A percentile compares a stretch with the other conserved stretches of the same genome.
phyloP scores from a whole-genome alignment of 1,140 invertebrate species.

The Diorhabda sublineata region DNA sequence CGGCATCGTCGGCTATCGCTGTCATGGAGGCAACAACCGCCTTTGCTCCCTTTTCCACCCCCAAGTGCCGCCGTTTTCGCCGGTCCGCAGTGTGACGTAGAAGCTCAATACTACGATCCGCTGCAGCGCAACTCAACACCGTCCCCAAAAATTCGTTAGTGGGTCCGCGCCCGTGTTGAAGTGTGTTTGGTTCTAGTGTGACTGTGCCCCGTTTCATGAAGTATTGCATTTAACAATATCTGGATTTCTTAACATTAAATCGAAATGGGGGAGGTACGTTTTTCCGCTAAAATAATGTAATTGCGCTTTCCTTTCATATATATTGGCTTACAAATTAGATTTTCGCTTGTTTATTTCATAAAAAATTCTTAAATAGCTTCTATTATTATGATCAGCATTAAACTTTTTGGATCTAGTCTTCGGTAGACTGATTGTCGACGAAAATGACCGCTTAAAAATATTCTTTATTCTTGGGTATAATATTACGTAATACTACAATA shows the following conservation, averaged over 20 bases:
- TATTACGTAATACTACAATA: too few relatives aligned
- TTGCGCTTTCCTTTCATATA: too few relatives aligned
- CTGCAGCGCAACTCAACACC: slow-evolving; percentile 38
- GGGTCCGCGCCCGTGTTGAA: slow-evolving; percentile 42
- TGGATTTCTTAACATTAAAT: slow-evolving; percentile 31
- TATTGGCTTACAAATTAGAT: too few relatives aligned
- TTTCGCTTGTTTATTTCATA: too few relatives aligned
- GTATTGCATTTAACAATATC: slow-evolving; percentile 44
- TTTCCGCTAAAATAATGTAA: background rate
- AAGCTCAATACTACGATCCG: slow-evolving; percentile 42
- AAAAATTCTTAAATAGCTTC: too few relatives aligned
- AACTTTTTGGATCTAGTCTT: too few relatives aligned
- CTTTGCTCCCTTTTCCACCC: slow-evolving; percentile 21
- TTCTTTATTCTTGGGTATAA: too few relatives aligned
- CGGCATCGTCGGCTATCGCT: too few relatives aligned
- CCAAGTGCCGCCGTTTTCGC: slow-evolving; percentile 28
- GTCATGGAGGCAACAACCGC: slow-evolving; percentile 3
- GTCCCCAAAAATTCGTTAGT: slow-evolving; percentile 30
- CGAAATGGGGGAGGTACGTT: slow-evolving; percentile 43
- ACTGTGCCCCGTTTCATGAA: slow-evolving; percentile 40
- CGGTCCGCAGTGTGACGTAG: slow-evolving; percentile 47
- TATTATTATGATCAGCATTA: too few relatives aligned
- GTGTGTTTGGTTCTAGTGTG: slow-evolving; percentile 33
- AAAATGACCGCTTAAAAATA: too few relatives aligned
- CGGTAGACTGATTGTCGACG: too few relatives aligned